A percentile compares a stretch with the other conserved stretches of the same genome.
phyloP scores from a whole-genome alignment of 2,888 invertebrate genomes.

The Leuctra nigra region DNA sequence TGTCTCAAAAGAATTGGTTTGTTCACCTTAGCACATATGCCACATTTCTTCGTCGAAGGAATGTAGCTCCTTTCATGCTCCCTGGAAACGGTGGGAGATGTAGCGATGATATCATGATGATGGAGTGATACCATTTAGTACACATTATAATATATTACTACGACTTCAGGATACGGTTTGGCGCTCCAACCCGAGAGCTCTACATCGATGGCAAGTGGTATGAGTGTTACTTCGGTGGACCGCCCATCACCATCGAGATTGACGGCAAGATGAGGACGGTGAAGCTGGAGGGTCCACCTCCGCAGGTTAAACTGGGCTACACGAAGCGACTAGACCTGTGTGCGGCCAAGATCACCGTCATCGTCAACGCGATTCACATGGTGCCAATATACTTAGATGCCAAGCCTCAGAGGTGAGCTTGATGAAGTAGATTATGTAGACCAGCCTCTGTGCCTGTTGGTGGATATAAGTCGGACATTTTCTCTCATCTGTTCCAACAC shows the following conservation, averaged over 20 bases:
- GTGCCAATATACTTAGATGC: slow-evolving; percentile 78
- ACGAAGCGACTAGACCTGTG: slow-evolving; percentile 71
- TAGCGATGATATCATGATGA: no score
- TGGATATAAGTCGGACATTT: no score
- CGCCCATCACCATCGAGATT: slow-evolving; percentile 72
- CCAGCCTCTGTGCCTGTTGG: no score
- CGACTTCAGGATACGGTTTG: slow-evolving; percentile 69
- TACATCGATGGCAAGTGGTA: slow-evolving; percentile 84
- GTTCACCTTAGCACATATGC: no score
- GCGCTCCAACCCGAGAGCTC: slow-evolving; percentile 86
- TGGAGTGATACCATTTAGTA: no score
- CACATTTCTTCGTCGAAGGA: no score
- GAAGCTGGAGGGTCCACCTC: slow-evolving; percentile 83
- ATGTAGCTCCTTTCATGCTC: no score
- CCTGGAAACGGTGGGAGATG: no score
- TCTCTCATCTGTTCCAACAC: no score
- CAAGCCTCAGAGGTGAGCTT: slow-evolving; percentile 61
- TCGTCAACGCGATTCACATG: slow-evolving; percentile 72
- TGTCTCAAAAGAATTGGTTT: no score
- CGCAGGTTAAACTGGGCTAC: slow-evolving; percentile 86
- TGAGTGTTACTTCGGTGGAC: slow-evolving; percentile 89
- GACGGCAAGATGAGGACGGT: slow-evolving; percentile 70
- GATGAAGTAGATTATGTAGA: no score
- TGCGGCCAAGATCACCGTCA: slow-evolving; percentile 75
- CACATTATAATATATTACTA: no score